These are phyloP conservation scores for Drosophila funebris DNA, from an alignment of 1,140 invertebrate genomes.

Conservation along the genomic window DNA sequence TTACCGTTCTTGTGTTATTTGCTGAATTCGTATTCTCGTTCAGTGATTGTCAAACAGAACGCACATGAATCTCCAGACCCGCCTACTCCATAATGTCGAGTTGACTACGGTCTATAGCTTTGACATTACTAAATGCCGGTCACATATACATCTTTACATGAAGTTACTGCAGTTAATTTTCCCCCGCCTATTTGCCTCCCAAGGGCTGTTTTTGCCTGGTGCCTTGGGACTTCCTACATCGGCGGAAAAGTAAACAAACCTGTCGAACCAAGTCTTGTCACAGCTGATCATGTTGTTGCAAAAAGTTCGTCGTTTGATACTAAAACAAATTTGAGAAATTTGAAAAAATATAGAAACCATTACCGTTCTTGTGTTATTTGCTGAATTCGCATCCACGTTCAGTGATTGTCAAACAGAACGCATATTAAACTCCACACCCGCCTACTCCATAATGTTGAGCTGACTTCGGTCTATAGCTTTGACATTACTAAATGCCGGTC, in stretches of 20 bases:
- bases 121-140: background rate
- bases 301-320: constrained; percentile 25
- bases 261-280: constrained; percentile 24
- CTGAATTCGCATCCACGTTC: too few species aligned
- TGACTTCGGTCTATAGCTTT: background rate
- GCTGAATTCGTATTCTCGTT: constrained; percentile 41
- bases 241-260: constrained; percentile 67
- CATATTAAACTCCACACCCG: constrained; percentile 18
- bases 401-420: constrained; percentile 80
- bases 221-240: constrained; percentile 76
- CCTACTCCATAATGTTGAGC: background rate
- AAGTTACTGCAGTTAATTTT: background rate
- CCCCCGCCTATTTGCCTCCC: constrained; percentile 78
- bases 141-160: constrained; percentile 1
- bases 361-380: constrained; percentile 72
- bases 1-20: constrained; percentile 74
- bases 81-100: background rate
- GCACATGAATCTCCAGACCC: constrained; percentile 29
- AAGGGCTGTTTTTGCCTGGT: constrained; percentile 46
- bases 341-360: constrained; percentile 4
- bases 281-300: constrained; percentile 18
- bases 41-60: constrained; percentile 80
- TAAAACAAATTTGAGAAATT: too few species aligned
- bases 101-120: background rate
- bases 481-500: background rate